These are phyloP conservation scores for Scrobipalpa atriplicella DNA, from an alignment of 2,888 invertebrate genomes.

Conservation along the genomic window DNA sequence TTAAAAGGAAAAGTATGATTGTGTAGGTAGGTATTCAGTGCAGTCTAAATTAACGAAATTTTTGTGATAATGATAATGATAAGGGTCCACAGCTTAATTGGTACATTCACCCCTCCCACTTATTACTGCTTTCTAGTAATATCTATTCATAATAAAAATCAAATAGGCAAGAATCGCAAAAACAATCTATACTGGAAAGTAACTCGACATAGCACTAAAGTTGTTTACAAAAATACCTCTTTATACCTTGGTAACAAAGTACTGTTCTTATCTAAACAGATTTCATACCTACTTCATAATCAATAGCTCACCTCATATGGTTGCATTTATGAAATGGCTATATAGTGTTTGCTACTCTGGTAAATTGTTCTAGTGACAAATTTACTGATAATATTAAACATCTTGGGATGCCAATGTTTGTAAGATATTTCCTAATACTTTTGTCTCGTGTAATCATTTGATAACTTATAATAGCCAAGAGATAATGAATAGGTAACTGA, in stretches of 20 bases:
- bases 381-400: not conserved
- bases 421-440: not conserved
- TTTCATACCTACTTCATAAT: slow-evolving; percentile 18
- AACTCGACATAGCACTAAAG: not conserved
- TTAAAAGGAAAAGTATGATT: too few relatives aligned
- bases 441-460: not conserved
- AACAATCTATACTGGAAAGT: not conserved
- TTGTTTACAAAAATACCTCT: slow-evolving; percentile 14
- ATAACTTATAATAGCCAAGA: not conserved
- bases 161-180: not conserved
- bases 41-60: not conserved
- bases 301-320: not conserved
- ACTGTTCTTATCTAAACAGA: slow-evolving; percentile 15
- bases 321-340: slow-evolving; percentile 9
- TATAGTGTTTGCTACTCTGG: not conserved
- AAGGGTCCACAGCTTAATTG: not conserved
- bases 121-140: not conserved
- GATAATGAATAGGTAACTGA: slow-evolving; percentile 8
- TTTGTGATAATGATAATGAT: not conserved
- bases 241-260: slow-evolving; percentile 37
- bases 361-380: slow-evolving; percentile 12
- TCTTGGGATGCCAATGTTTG: not conserved
- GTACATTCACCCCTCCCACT: not conserved
- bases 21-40: not conserved
- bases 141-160: not conserved